Evolutionary conservation across 2,888 invertebrate species (phyloP), one percentile per base, ranked within the genome.

Genomic region (Parnassius mnemosyne): DNA sequence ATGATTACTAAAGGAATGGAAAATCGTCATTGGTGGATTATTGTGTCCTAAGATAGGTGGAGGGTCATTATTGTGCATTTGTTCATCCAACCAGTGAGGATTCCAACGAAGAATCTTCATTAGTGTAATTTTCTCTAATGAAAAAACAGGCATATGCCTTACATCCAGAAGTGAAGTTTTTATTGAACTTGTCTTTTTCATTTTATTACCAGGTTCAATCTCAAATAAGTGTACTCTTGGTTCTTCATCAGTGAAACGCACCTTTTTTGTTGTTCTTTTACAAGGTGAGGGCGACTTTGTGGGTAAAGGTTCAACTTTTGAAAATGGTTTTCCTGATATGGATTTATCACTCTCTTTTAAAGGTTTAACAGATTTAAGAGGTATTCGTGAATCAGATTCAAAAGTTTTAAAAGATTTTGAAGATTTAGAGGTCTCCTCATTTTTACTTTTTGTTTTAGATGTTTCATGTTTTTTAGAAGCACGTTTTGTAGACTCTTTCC

Each of bases 81-180:
- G 93, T 69, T 93, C 93, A 62, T 92, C 80, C 3, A 95, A 75
- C 95, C 95, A 95, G 41, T 91, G 85, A 10, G 94, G 93, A 71
- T 93, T 93, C 95, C 95, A 95, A 20, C 84, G 71, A 7, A 95
- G 84, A 66, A 95, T 92, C 66, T 92, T 89, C 66, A 91, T 82
- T 41, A 94, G 78, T 11, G 93, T 92, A 52, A 92, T 82, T 66
- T 92, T 90, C 68, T 86, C 77, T 53, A 81, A 70, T 42, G 89
- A 87, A 69, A 82, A 85, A 13, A 80, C 69, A 34, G 87, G 85
- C 68, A 74, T 77, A 56, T 83, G 79, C 47, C 76, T 77, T 9
- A 72, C 67, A 66, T 87, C 83, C 9, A 84, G 67, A 49, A 83
- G 65, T 50, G 77, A 71, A 12, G 76, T 80, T 73, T 84, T 89